Percentiles rank a stretch among this genome's conserved stretches.
Conservation (phyloP, 2,797 vertebrate species). For the Helostoma temminkii region DNA sequence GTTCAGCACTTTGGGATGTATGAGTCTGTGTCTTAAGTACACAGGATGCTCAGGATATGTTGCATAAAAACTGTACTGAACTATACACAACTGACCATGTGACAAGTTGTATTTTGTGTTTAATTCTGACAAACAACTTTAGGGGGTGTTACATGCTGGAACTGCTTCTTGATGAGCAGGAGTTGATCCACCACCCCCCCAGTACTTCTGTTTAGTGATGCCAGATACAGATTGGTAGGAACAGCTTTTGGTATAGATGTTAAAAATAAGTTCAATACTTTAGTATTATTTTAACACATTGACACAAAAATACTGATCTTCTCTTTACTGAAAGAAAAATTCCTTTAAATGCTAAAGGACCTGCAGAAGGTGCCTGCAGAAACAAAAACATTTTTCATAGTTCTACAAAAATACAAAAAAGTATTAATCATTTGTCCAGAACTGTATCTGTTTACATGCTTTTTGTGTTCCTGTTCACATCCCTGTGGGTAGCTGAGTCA, state of each 20-base stretch:
- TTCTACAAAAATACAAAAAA: not conserved
- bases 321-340: too few species aligned
- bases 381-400: too few species aligned
- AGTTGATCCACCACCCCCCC: not conserved
- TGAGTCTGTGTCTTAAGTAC: not conserved
- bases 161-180: too few species aligned
- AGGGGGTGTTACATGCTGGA: not conserved
- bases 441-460: not conserved
- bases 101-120: too few species aligned
- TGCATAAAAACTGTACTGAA: not conserved
- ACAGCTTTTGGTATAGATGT: not conserved
- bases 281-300: too few species aligned
- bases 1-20: not conserved
- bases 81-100: not conserved
- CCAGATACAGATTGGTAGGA: not conserved
- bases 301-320: too few species aligned
- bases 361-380: too few species aligned
- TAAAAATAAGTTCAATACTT: too few species aligned
- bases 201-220: not conserved
- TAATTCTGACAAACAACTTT: not conserved
- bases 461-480: not conserved
- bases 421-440: too few species aligned
- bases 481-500: not conserved
- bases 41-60: not conserved
- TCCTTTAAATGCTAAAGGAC: too few species aligned